Base-by-base conservation (phyloP, 2,888 invertebrate species). In the Muschampia plurimacula region DNA sequence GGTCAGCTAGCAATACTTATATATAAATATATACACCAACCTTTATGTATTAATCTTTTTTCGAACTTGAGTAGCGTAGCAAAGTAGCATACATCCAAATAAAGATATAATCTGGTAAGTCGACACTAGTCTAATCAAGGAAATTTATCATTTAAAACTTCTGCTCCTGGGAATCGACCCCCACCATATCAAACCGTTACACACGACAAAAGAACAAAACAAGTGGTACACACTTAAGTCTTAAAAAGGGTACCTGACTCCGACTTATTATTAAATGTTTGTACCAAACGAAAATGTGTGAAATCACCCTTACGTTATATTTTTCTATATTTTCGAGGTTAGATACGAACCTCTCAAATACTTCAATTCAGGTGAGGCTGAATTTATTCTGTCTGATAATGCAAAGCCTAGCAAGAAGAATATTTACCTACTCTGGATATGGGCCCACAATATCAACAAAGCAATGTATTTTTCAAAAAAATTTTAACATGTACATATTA, bases 301-400 rank as follows among this genome's bases (percentile, higher is more conserved):
- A n/a, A 67, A 57, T 57, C 57, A 67, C 22, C 67, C 44, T 57
- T 44, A 66, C 8, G 22, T 28, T 67, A 52, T 67, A 41, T 59
- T 59, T 67, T 57, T 57, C 12, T 67, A 52, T 67, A 41, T 67
- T 59, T 67, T 57, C 67, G 41, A 12, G 57, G n/a, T 8, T 8
- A 52, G 52, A 52, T 15, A 41, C 49, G 7, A 28, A 49, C 0
- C 57, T 15, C 39, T 57, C 28, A 6, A 28, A 59, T 3, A n/a
- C 57, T 59, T 44, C 57, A 59, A 59, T 67, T 57, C 55, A 67
- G 28, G 57, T 55, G 9, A 52, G 15, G 44, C 28, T 57, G 28
- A 57, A 67, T 55, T 39, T 8, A 66, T 39, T 36, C 4, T 10
- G 22, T 32, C 10, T 66, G 52, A 66, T 32, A 52, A 67, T 67